phyloP scores from a whole-genome alignment of 2,888 invertebrate species.

The Andrena minutula region DNA sequence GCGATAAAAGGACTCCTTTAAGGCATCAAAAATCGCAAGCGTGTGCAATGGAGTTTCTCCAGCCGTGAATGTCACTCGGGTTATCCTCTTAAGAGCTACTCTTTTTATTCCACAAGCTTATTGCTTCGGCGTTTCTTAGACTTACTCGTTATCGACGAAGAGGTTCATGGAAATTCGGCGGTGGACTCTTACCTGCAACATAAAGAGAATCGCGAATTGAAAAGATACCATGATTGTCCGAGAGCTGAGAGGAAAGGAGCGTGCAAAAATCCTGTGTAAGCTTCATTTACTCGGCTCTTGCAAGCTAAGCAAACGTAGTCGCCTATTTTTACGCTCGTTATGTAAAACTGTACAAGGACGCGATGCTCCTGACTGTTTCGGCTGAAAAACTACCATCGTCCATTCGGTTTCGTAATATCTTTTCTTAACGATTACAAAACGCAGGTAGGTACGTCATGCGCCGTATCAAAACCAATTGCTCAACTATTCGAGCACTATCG shows the following conservation, averaged over 20 bases:
- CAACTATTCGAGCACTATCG: constrained; percentile 3
- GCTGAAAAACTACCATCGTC: background rate
- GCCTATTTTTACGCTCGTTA: constrained; percentile 27
- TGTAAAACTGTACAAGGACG: constrained; percentile 3
- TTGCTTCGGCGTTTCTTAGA: background rate
- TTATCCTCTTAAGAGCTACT: background rate
- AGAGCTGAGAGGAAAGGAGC: background rate
- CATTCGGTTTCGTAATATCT: constrained; percentile 7
- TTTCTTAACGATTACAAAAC: constrained; percentile 6
- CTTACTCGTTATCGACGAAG: constrained; percentile 34
- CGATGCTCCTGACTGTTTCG: background rate
- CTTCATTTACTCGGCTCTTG: background rate
- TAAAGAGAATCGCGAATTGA: constrained; percentile 13
- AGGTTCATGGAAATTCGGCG: background rate
- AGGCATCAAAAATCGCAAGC: background rate
- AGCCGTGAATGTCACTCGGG: background rate
- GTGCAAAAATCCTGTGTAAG: background rate
- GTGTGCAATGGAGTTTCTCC: background rate
- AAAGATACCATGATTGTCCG: constrained; percentile 1
- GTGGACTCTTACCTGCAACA: constrained; percentile 54
- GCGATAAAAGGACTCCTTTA: constrained; percentile 22
- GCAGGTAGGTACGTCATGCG: background rate
- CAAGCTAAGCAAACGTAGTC: constrained; percentile 20
- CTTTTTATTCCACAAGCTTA: background rate
- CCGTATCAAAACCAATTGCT: constrained; percentile 11